These are phyloP conservation scores for Apistogramma diplotaenia DNA, from an alignment of 2,113 vertebrate genomes.

Conservation along the genomic window DNA sequence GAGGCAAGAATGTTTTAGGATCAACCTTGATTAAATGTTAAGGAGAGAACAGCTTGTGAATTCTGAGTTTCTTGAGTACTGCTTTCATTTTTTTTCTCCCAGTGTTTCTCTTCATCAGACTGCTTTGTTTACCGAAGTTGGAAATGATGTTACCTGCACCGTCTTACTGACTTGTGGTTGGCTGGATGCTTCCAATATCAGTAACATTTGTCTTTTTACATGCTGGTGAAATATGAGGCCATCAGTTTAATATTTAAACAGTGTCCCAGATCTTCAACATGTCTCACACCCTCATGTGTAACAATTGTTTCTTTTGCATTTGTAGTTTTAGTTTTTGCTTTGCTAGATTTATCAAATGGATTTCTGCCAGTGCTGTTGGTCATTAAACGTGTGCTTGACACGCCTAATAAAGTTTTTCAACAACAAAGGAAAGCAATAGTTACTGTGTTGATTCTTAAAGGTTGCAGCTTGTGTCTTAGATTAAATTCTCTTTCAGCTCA, in stretches of 20 bases:
- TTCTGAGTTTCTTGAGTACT: background rate
- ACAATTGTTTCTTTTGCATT: background rate
- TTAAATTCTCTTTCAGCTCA: background rate
- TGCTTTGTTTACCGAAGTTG: background rate
- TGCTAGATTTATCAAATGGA: background rate
- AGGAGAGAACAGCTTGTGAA: background rate
- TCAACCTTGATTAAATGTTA: background rate
- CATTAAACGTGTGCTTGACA: slow-evolving; percentile 20
- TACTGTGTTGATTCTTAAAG: background rate
- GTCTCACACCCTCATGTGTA: background rate
- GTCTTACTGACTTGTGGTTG: background rate
- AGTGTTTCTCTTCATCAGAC: background rate
- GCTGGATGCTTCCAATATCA: background rate
- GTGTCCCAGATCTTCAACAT: background rate
- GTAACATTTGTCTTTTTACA: background rate
- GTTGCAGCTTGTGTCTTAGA: background rate
- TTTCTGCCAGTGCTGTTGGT: slow-evolving; percentile 29
- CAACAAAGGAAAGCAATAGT: background rate
- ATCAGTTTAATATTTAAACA: background rate
- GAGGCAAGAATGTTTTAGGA: background rate
- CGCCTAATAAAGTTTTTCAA: slow-evolving; percentile 60
- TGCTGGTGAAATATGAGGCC: background rate
- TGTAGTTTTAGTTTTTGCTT: background rate
- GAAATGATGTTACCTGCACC: background rate
- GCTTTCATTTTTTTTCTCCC: background rate